Evolutionary conservation across 2,113 vertebrate species (phyloP), one percentile per base, ranked within the genome.

Genomic region (Aviceda subcristata): DNA sequence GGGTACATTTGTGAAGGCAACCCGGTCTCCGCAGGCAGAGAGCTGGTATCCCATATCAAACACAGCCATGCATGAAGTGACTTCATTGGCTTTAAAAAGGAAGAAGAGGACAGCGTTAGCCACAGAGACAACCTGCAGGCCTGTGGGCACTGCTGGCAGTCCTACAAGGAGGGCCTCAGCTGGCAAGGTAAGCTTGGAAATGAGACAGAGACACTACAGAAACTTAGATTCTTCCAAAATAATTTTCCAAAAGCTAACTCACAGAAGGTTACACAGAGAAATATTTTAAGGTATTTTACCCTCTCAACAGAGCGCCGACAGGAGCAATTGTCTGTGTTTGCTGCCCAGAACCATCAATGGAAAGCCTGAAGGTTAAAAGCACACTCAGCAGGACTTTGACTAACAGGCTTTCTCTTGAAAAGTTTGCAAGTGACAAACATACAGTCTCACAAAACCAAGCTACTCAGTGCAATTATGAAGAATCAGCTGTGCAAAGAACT

Each of bases 51-150:
- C 64, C 69, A 19, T 43, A 45, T 20, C 64, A 20, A 57, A 50
- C 66, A 29, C 20, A 74, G 72, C n/a, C 66, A 23, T 0, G 1
- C 55, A 17, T 3, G 2, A 22, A 34, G 38, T 0, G 0, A 23
- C 43, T 75, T 6, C 0, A 1, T 5, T 29, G 29, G 53, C 45
- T 72, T 62, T 46, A 55, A 62, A 74, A 19, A 38, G 68, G 50
- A 39, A 22, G 17, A 51, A 30, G 22, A 73, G 26, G 45, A 79
- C 0, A 1, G 29, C 82, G 38, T 41, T 14, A 53, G 27, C 83
- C n/a, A 26, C 27, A 43, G 36, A 41, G 17, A 45, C 36, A 43
- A 72, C 26, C 56, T 38, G 51, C 24, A 43, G 48, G 43, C 50
- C 57, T 32, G 5, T 3, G 30, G 74, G 38, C 66, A 67, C 34